Evolutionary conservation across 30 jellyfish, hydroid and myxozoan species (phyloP), one percentile per base, ranked within the genome.

Genomic region (Sanderia malayensis): DNA sequence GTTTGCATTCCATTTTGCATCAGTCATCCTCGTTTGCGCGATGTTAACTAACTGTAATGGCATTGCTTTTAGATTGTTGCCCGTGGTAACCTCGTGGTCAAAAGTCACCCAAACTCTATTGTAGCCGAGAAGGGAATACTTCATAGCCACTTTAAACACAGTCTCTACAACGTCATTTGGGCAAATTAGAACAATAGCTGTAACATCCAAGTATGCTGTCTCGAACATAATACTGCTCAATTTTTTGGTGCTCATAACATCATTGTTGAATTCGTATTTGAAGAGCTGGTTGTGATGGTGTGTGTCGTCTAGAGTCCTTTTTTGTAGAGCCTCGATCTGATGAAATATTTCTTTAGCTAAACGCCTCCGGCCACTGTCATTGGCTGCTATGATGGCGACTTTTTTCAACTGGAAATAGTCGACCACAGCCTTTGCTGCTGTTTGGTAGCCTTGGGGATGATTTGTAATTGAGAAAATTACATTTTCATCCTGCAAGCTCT

Each of bases 331-430:
- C 25, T 9, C 27, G 8, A 49, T 49, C 18, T 15, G 6, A 4
- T 8, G 6, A 19, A 4, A 49, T 15, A 49, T 2, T 4, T 49
- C 64, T 8, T 49, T 24, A 4, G 64, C 64, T 11, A 49, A 49
- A 4, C 3, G 8, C 27, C 18, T 49, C 25, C 24, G 6, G 64
- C 64, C 8, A 4, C 27, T 49, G 18, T 71, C 61, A 1, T 71
- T 71, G 13, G 83, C 7, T 31, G 83, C 10, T 9, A 71, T 17
- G 11, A 71, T 71, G 31, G 34, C 83, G 19, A 71, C 46, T 33
- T 71, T 71, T 64, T 47, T 49, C 11, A 49, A 49, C 7, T 49
- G 59, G 10, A 71, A 58, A 62, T 71, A 53, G 2, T 31, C 61
- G 60, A 71, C 61, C 22, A 58, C 37, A 6, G 73, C 25, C 27